These are phyloP conservation scores for Chionis minor DNA, from an alignment of 2,113 vertebrate species.

Conservation along the genomic window DNA sequence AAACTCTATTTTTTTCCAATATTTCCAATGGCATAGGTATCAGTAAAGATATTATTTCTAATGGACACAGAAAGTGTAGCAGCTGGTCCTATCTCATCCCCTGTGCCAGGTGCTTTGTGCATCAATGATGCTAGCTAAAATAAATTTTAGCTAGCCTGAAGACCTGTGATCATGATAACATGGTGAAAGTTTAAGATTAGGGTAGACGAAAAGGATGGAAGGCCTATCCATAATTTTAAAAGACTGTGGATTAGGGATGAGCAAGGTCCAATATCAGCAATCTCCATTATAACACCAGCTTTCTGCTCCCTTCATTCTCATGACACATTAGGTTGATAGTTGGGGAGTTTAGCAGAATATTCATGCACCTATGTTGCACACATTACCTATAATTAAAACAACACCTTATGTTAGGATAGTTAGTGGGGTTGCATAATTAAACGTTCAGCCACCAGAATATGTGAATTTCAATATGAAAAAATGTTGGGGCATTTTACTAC, in stretches of 20 bases:
- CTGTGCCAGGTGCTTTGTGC: not conserved
- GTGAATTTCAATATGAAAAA: not conserved
- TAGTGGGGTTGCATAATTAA: not conserved
- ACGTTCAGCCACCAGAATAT: not conserved
- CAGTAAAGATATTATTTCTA: not conserved
- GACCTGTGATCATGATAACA: not conserved
- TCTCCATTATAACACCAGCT: not conserved
- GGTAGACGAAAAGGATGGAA: not conserved
- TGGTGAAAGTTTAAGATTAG: not conserved
- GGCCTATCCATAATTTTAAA: not conserved
- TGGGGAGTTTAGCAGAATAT: not conserved
- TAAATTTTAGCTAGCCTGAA: not conserved
- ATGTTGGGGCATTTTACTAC: not conserved
- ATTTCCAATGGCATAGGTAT: not conserved
- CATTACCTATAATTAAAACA: not conserved
- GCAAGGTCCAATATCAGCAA: not conserved
- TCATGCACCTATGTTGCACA: not conserved
- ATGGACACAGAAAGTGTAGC: not conserved
- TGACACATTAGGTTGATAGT: not conserved
- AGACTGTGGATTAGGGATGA: not conserved
- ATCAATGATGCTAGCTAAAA: not conserved
- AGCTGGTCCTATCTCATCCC: not conserved
- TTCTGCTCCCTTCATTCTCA: not conserved
- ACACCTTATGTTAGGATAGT: not conserved
- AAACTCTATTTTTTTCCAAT: not conserved